Base-by-base conservation (phyloP, 2,797 vertebrate species). In the Poeciliopsis gracilis region DNA sequence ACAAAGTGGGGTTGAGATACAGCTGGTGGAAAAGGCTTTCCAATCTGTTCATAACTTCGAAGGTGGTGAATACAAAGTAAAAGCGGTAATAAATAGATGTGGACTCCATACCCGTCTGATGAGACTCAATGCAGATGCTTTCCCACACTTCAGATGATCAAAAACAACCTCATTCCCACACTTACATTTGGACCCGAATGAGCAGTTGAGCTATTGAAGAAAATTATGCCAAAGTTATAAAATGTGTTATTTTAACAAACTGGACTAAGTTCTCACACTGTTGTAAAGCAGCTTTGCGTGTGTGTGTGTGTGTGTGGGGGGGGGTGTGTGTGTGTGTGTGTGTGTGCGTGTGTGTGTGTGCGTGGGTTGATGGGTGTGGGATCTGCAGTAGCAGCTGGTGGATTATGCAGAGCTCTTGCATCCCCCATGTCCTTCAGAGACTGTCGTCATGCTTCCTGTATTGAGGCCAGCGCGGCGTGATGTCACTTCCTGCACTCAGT, bases 401-500 rank as follows among this genome's bases (percentile, higher is more conserved):
- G 86, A 91, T 90, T 81, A 79, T 75, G 80, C 73, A 72, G 81
- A 57, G 38, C 78, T 84, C 85, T 88, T 84, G 88, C 81, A 80
- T 94, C 91, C 91, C 91, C 82, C 75, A 79, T 84, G 90, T 93
- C 89, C 90, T 82, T 87, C 81, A 84, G 80, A 84, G 79, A 78
- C 76, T 91, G 90, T 86, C 82, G 92, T 95, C 92, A 94, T 78
- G 77, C 88, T 94, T 95, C 92, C 92, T 94, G 92, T 93, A 92
- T 91, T 93, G 90, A 90, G 84, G 86, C 88, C 89, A 75, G 79
- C 23, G 41, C 86, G 81, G 72, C 79, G 92, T 93, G 93, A 94
- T 95, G 94, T 94, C 93, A 94, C 93, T 95, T 95, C 95, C 95
- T 94, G 91, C 67, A 70, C 75, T 86, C 70, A 87, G 84, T 75